Base-by-base conservation (phyloP, 35 echinoderm and acorn worm species). In the Stichopus chloronotus region DNA sequence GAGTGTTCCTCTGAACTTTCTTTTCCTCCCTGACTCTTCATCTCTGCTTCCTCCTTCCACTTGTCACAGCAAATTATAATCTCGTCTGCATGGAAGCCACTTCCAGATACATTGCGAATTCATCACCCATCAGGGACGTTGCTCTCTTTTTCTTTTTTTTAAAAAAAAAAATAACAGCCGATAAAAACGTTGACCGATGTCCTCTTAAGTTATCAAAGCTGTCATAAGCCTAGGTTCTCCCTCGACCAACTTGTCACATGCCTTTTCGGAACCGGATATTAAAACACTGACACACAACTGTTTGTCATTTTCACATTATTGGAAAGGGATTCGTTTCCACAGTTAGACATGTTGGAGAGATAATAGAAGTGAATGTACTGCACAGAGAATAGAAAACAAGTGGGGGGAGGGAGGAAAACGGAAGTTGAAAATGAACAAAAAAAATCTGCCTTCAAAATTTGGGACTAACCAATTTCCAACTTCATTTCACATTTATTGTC, bases 201-300 rank as follows among this genome's bases (percentile, higher is more conserved):
- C 80, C 53, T 83, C 76, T 52, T 55, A 54, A 83, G 80, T 55
- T 55, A 83, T 83, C 80, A 83, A 83, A 83, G 17, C 55, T 83
- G 80, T 83, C 80, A n/a, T 57, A n/a, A 56, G 80, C 9, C 14
- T 57, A 83, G 55, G 43, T 83, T 52, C 9, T 17, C 80, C 80
- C 43, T 83, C 55, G 52, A 56, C 55, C 80, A 20, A 17, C 52
- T 83, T 55, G 19, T 83, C 80, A 83, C 43, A 83, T 56, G 17
- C 80, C 25, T 83, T 83, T 56, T 52, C 7, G 55, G 80, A 56
- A 83, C 80, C 80, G 80, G 80, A 83, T 83, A 83, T 83, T 83
- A 55, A 83, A 83, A 55, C 80, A 83, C 80, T 78, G 61, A 11
- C 19, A 5, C 79, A 83, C 80, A 54, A 56, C 55, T 16, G 43